Conservation (phyloP, 1,140 invertebrate species). For the Nebria ingens region DNA sequence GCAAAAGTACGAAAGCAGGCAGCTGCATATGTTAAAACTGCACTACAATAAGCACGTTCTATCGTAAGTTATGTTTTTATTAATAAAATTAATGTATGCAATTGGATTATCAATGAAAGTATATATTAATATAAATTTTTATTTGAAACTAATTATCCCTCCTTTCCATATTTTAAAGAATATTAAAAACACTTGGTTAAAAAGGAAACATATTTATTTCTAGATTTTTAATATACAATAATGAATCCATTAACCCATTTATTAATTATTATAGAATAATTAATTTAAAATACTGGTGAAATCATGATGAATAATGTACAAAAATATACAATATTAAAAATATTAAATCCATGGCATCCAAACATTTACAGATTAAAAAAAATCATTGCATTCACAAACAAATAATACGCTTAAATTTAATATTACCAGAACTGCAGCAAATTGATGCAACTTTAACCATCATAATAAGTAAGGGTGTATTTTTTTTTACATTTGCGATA, state of each 20-base stretch:
- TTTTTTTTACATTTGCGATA: no score
- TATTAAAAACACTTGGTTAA: neutral
- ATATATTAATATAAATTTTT: no score
- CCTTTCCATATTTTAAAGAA: neutral
- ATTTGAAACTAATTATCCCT: no score
- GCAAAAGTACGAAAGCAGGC: conserved; percentile 52
- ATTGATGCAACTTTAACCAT: no score
- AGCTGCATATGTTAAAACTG: conserved; percentile 49
- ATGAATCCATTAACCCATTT: neutral
- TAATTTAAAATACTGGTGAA: neutral
- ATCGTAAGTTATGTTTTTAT: neutral
- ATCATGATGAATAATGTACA: neutral
- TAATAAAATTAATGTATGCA: neutral
- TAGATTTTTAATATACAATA: neutral
- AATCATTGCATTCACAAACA: no score
- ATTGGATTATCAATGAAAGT: neutral
- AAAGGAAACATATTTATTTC: neutral
- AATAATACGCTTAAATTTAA: no score
- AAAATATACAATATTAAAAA: conserved; percentile 9
- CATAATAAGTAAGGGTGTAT: no score
- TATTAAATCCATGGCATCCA: neutral
- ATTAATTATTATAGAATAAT: neutral
- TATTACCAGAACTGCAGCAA: no score
- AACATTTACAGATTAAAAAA: neutral
- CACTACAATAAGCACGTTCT: neutral